Percentiles rank a stretch among this genome's conserved stretches.
Conservation (phyloP, 1,140 invertebrate species). For the Leptinotarsa undecemlineata region DNA sequence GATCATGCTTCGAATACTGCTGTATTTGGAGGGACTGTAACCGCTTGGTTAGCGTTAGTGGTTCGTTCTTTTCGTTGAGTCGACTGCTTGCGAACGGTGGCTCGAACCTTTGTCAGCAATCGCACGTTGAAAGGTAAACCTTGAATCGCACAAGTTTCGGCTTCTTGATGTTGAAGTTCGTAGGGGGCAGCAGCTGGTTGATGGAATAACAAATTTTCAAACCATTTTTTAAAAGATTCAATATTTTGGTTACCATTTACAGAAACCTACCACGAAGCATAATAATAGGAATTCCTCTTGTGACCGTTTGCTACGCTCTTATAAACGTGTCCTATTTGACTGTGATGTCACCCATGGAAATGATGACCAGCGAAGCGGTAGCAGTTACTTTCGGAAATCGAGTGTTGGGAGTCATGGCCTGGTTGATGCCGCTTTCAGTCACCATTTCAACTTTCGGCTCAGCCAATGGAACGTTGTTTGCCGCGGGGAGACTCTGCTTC, state of each 20-base stretch:
- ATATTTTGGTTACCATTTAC: slow-evolving; percentile 31
- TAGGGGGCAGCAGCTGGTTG: too few species aligned
- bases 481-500: slow-evolving; percentile 89
- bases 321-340: slow-evolving; percentile 97
- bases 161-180: too few species aligned
- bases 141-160: too few species aligned
- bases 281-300: slow-evolving; percentile 93
- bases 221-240: background rate
- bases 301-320: slow-evolving; percentile 93
- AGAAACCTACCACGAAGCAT: slow-evolving; percentile 95
- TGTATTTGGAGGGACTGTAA: too few species aligned
- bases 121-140: too few species aligned
- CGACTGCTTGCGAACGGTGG: too few species aligned
- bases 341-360: slow-evolving; percentile 91
- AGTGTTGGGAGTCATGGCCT: slow-evolving; percentile 75
- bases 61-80: too few species aligned
- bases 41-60: too few species aligned
- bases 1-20: too few species aligned
- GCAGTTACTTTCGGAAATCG: slow-evolving; percentile 91
- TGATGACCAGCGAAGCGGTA: slow-evolving; percentile 94
- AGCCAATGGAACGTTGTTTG: slow-evolving; percentile 94
- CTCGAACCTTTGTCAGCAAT: too few species aligned
- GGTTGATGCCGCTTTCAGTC: slow-evolving; percentile 93
- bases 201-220: background rate
- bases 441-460: slow-evolving; percentile 96